Percentiles rank a stretch among this genome's conserved stretches.
phyloP scores from a whole-genome alignment of 2,888 invertebrate species.

The Neoaliturus tenellus region DNA sequence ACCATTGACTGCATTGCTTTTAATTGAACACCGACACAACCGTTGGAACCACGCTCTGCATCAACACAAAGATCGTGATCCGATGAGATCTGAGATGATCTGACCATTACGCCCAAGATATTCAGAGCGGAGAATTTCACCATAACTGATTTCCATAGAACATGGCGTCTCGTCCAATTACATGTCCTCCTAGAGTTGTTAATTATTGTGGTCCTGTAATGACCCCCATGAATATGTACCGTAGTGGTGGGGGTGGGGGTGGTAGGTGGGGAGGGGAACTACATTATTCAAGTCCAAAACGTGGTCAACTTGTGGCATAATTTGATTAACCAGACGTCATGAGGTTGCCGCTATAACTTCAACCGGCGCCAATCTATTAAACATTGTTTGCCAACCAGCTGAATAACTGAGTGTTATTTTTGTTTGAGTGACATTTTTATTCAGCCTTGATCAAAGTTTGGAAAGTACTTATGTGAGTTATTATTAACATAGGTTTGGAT shows the following conservation, averaged over 20 bases:
- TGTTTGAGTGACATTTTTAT: background rate
- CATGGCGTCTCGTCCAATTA: conserved; percentile 34
- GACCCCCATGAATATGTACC: conserved; percentile 42
- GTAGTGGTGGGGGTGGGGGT: too few relatives aligned
- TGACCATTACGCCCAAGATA: background rate
- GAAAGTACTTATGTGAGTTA: too few relatives aligned
- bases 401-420: too few relatives aligned
- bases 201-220: conserved; percentile 10
- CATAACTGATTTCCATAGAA: conserved; percentile 47
- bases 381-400: background rate
- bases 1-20: too few relatives aligned
- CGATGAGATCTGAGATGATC: background rate
- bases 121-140: background rate
- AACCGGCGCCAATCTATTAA: background rate
- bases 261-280: background rate
- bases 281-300: background rate
- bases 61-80: background rate
- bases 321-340: conserved; percentile 8
- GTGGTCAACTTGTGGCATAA: conserved; percentile 9
- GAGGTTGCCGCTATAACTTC: background rate
- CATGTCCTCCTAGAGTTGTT: conserved; percentile 22
- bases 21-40: too few relatives aligned
- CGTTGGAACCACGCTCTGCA: background rate
- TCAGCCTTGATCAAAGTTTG: too few relatives aligned
- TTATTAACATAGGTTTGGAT: too few relatives aligned